Conservation (phyloP, 2,113 vertebrate species). For the Megaptera novaeangliae region DNA sequence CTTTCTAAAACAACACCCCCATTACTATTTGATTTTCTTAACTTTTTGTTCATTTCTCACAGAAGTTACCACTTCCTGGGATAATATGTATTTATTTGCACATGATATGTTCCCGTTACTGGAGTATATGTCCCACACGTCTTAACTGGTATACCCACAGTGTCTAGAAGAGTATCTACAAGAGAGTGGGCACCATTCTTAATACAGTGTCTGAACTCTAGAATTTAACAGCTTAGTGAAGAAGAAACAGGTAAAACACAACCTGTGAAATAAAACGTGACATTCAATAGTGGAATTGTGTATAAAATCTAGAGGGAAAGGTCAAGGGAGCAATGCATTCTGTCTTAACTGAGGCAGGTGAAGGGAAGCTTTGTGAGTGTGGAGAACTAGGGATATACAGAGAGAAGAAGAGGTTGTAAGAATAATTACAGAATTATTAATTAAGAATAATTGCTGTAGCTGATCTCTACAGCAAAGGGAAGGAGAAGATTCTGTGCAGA, state of each 20-base stretch:
- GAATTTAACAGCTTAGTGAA: neutral
- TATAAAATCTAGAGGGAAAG: neutral
- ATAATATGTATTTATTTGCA: neutral
- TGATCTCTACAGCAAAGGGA: neutral
- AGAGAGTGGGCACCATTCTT: neutral
- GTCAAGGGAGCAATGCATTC: neutral
- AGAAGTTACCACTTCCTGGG: neutral
- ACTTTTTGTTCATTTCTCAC: neutral
- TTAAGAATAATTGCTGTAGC: neutral
- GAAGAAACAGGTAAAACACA: neutral
- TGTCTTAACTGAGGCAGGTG: neutral
- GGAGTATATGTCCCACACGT: neutral
- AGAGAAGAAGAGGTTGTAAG: neutral
- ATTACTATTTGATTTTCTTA: neutral
- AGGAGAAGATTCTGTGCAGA: neutral
- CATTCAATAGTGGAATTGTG: neutral
- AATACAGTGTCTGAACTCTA: neutral
- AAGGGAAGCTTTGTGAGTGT: neutral
- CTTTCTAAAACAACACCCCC: neutral
- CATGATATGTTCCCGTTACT: neutral
- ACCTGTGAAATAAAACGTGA: neutral
- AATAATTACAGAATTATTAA: neutral
- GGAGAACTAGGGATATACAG: neutral
- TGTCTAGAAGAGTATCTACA: neutral
- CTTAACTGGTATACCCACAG: neutral